phyloP scores from a whole-genome alignment of 2,888 invertebrate species.

The Schizaphis graminum region DNA sequence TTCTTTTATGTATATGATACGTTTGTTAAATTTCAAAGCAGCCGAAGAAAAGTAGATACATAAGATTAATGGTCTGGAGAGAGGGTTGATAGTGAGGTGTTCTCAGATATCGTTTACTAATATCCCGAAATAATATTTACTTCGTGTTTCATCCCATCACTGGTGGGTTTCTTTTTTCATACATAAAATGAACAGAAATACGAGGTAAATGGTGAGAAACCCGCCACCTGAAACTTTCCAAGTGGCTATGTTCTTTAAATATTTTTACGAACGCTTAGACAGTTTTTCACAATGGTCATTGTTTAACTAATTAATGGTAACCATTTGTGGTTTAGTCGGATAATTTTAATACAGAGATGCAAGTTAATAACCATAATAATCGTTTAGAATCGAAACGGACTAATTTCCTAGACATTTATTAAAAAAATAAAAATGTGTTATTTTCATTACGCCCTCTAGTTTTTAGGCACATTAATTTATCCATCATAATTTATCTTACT shows the following conservation, averaged over 20 bases:
- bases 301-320: slow-evolving; percentile 40
- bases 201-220: slow-evolving; percentile 43
- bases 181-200: background rate
- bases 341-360: background rate
- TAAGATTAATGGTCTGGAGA: slow-evolving; percentile 63
- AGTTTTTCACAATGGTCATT: slow-evolving; percentile 43
- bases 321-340: background rate
- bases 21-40: slow-evolving; percentile 42
- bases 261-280: slow-evolving; percentile 24
- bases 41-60: slow-evolving; percentile 44
- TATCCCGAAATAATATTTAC: slow-evolving; percentile 56
- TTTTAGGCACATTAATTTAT: background rate
- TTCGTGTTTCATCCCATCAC: slow-evolving; percentile 32
- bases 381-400: background rate
- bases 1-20: slow-evolving; percentile 33
- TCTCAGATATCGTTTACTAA: slow-evolving; percentile 60
- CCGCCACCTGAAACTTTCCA: background rate
- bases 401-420: background rate
- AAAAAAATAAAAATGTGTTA: background rate
- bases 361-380: background rate
- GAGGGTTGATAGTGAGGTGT: slow-evolving; percentile 60
- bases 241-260: slow-evolving; percentile 29
- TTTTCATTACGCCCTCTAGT: background rate
- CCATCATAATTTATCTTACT: background rate
- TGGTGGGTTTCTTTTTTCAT: slow-evolving; percentile 15